phyloP scores from a whole-genome alignment of 1,140 invertebrate species.

The Andricus grossulariae region DNA sequence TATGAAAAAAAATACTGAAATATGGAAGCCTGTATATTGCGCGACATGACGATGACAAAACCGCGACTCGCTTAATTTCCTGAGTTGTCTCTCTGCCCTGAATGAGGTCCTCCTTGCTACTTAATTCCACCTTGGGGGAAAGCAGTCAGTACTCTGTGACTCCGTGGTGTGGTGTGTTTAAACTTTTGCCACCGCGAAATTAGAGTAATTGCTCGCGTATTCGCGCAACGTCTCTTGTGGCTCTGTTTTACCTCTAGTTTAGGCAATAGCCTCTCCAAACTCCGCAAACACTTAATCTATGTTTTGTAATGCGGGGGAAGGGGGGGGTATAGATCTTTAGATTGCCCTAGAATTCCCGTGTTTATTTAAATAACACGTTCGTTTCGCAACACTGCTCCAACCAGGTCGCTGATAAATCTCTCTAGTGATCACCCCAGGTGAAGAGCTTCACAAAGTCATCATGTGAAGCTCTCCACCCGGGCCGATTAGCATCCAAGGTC shows the following conservation, averaged over 20 bases:
- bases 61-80: conserved; percentile 2
- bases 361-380: too few relatives aligned
- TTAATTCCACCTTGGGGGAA: conserved; percentile 40
- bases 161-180: conserved; percentile 26
- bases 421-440: too few relatives aligned
- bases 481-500: too few relatives aligned
- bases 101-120: conserved; percentile 1
- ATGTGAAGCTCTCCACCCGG: too few relatives aligned
- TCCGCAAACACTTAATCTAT: neutral
- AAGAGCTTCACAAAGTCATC: too few relatives aligned
- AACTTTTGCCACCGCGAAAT: conserved; percentile 42
- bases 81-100: neutral
- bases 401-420: too few relatives aligned
- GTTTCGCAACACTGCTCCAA: too few relatives aligned
- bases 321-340: too few relatives aligned
- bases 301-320: too few relatives aligned
- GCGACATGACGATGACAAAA: conserved; percentile 2
- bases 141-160: conserved; percentile 24
- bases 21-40: neutral
- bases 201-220: conserved; percentile 45
- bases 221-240: conserved; percentile 34
- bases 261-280: neutral
- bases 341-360: too few relatives aligned
- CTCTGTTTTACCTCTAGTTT: neutral
- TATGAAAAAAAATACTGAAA: too few relatives aligned